A percentile compares a stretch with the other conserved stretches of the same genome.
phyloP scores from a whole-genome alignment of 1,140 invertebrate genomes.

The Galleria mellonella region DNA sequence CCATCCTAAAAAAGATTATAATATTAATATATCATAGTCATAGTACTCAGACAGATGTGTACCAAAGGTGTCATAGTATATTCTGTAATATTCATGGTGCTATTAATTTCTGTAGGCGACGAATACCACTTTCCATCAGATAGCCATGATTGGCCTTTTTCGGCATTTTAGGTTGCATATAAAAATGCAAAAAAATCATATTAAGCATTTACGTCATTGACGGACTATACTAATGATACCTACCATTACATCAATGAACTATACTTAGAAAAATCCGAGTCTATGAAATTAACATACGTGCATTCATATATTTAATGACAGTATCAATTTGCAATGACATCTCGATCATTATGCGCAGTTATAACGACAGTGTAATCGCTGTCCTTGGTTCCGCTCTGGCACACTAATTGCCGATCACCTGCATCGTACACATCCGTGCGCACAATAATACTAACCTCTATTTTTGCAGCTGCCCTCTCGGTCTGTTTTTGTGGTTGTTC shows the following conservation, averaged over 20 bases:
- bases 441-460: conserved; percentile 55
- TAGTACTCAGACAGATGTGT: background rate
- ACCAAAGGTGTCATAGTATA: no score
- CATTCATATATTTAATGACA: background rate
- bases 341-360: conserved; percentile 37
- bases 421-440: conserved; percentile 34
- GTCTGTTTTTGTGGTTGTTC: conserved; percentile 45
- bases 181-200: no score
- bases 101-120: no score
- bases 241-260: no score
- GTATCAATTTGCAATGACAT: conserved; percentile 14
- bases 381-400: conserved; percentile 55
- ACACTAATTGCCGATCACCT: conserved; percentile 48
- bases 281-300: no score
- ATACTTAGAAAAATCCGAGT: no score
- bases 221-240: no score
- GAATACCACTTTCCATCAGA: no score
- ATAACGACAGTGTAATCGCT: conserved; percentile 36
- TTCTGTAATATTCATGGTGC: no score
- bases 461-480: conserved; percentile 46
- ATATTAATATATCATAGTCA: background rate
- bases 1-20: conserved; percentile 31
- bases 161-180: no score
- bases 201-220: no score
- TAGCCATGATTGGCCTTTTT: no score